Percentiles rank a stretch among this genome's conserved stretches.
These are phyloP conservation scores for Spodoptera litura DNA, from an alignment of 1,140 invertebrate species.

Conservation along the genomic window DNA sequence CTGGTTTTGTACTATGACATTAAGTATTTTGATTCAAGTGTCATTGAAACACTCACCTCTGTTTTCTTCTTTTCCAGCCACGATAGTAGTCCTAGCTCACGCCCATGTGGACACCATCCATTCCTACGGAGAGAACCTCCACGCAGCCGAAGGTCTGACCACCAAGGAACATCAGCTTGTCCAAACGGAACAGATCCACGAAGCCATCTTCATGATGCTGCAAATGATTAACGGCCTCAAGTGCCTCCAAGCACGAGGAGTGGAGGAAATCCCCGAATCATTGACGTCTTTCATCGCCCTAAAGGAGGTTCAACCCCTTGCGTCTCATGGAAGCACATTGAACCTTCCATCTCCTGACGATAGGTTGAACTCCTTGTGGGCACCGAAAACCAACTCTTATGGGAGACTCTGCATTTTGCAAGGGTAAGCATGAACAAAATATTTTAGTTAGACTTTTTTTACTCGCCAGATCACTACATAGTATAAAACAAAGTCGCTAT, in stretches of 20 bases:
- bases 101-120: conserved; percentile 90
- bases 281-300: conserved; percentile 89
- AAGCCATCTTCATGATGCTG: conserved; percentile 90
- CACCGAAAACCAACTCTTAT: conserved; percentile 84
- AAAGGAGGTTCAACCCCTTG: conserved; percentile 77
- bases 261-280: conserved; percentile 91
- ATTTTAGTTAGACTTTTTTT: not conserved
- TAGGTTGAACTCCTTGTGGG: conserved; percentile 77
- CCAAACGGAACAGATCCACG: conserved; percentile 78
- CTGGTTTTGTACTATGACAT: too few relatives aligned
- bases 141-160: conserved; percentile 82
- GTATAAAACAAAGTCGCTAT: too few relatives aligned
- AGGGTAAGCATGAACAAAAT: conserved; percentile 86
- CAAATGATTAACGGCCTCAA: conserved; percentile 93
- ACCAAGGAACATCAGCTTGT: conserved; percentile 82
- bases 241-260: conserved; percentile 93
- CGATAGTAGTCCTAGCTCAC: conserved; percentile 90
- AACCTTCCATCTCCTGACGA: conserved; percentile 82
- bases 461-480: too few relatives aligned
- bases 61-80: conserved; percentile 85
- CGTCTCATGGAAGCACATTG: conserved; percentile 78
- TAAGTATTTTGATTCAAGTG: too few relatives aligned
- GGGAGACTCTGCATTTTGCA: conserved; percentile 91
- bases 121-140: conserved; percentile 87
- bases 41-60: not conserved